Evolutionary conservation across 2,888 invertebrate genomes (phyloP), one percentile per base, ranked within the genome.

Genomic region (Trichopoda pennipes): DNA sequence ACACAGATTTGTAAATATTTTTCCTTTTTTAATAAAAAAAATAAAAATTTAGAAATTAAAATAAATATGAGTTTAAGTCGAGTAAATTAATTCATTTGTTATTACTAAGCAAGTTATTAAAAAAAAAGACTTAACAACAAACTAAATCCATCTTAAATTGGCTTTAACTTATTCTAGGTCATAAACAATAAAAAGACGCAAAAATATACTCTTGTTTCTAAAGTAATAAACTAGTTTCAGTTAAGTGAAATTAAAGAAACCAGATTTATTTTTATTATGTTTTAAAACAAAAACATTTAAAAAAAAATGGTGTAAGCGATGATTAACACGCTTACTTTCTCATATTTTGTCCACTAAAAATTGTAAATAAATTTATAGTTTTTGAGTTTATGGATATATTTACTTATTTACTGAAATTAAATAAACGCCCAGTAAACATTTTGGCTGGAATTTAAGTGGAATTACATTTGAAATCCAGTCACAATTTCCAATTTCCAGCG

Each of bases 351-450:
- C 53, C 38, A 55, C 28, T 23, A 44, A 68, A 55, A 68, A 44
- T 66, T 32, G 16, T 66, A 23, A 55, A 55, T 55, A 44, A 17
- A 42, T 23, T 53, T 53, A 38, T 66, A 38, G 66, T 38, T 66
- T 51, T 53, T 23, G 38, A 38, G 16, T 38, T 23, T 23, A 53
- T 38, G 38, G 10, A 38, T 14, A 38, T 14, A 38, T 38, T 14
- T 3, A 38, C 14, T n/a, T n/a, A n/a, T n/a, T n/a, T n/a, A n/a
- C n/a, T n/a, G n/a, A n/a, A n/a, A n/a, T n/a, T n/a, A n/a, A n/a
- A n/a, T n/a, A n/a, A n/a, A n/a, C n/a, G n/a, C n/a, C n/a, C n/a
- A n/a, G n/a, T n/a, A n/a, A n/a, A n/a, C n/a, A n/a, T n/a, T n/a
- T n/a, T n/a, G n/a, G n/a, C n/a, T n/a, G n/a, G n/a, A n/a, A n/a